phyloP scores from a whole-genome alignment of 2,888 invertebrate species.

The Polymixis flavicincta region DNA sequence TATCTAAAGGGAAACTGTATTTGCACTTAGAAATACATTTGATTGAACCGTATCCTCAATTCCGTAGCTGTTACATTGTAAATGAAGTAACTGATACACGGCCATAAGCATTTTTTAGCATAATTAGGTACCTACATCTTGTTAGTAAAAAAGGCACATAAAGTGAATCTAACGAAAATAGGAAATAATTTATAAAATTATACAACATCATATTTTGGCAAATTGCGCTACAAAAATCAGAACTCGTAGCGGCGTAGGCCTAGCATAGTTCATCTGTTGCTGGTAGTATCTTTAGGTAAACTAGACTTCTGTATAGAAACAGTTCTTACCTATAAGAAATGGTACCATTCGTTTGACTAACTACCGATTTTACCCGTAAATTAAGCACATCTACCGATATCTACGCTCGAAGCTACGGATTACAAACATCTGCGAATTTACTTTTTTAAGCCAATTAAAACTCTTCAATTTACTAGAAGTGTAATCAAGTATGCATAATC shows the following conservation, averaged over 20 bases:
- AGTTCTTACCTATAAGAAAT: not conserved
- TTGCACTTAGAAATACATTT: constrained; percentile 43
- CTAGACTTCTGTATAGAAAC: not conserved
- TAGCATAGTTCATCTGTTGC: not conserved
- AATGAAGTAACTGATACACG: not conserved
- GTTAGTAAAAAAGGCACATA: not conserved
- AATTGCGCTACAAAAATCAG: constrained; percentile 11
- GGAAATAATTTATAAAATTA: not conserved
- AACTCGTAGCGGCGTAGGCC: constrained; percentile 44
- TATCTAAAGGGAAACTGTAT: constrained; percentile 27
- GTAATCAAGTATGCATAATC: constrained; percentile 49
- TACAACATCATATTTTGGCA: not conserved
- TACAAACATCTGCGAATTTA: not conserved
- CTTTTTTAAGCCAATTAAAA: not conserved
- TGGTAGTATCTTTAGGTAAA: not conserved
- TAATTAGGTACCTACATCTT: not conserved
- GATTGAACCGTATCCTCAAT: constrained; percentile 7
- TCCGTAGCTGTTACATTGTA: constrained; percentile 9
- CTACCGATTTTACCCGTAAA: not conserved
- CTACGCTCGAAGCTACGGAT: not conserved
- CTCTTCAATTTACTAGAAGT: constrained; percentile 21
- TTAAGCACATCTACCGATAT: not conserved
- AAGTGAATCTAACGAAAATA: not conserved
- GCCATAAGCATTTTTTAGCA: not conserved
- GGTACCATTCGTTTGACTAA: not conserved